phyloP scores from a whole-genome alignment of 92 coral and sea anemone genomes.

The Palythoa grandis region DNA sequence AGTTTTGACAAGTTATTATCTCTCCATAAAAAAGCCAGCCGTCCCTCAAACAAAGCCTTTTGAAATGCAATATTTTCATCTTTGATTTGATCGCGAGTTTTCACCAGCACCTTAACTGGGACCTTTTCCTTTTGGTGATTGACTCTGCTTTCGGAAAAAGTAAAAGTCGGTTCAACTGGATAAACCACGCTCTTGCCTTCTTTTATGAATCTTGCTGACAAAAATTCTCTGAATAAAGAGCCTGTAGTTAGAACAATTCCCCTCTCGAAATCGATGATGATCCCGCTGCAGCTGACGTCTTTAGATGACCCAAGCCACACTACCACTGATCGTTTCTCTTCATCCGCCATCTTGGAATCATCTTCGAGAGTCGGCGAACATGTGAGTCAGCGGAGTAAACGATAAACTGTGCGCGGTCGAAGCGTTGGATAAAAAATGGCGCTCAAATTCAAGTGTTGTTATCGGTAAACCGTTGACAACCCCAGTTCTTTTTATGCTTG shows the following conservation, averaged over 20 bases:
- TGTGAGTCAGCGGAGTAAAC: conserved; percentile 18
- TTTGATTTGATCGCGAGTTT: not conserved
- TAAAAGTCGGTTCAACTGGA: not conserved
- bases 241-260: conserved; percentile 80
- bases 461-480: conserved; percentile 30
- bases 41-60: conserved; percentile 55
- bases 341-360: conserved; percentile 68
- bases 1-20: conserved; percentile 52
- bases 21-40: conserved; percentile 65
- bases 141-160: not conserved
- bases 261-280: conserved; percentile 56
- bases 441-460: conserved; percentile 40
- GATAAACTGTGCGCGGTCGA: not conserved
- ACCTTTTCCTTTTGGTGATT: conserved; percentile 9
- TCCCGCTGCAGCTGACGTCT: conserved; percentile 77
- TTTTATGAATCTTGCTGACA: not conserved
- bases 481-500: not conserved
- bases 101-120: conserved; percentile 46
- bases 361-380: not conserved
- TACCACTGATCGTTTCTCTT: conserved; percentile 46
- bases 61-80: conserved; percentile 15
- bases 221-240: conserved; percentile 54
- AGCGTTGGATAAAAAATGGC: conserved; percentile 31
- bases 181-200: conserved; percentile 5
- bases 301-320: conserved; percentile 33